Evolutionary conservation across 2,113 vertebrate species (phyloP), one percentile per base, ranked within the genome.

Genomic region (Gavialis gangeticus): DNA sequence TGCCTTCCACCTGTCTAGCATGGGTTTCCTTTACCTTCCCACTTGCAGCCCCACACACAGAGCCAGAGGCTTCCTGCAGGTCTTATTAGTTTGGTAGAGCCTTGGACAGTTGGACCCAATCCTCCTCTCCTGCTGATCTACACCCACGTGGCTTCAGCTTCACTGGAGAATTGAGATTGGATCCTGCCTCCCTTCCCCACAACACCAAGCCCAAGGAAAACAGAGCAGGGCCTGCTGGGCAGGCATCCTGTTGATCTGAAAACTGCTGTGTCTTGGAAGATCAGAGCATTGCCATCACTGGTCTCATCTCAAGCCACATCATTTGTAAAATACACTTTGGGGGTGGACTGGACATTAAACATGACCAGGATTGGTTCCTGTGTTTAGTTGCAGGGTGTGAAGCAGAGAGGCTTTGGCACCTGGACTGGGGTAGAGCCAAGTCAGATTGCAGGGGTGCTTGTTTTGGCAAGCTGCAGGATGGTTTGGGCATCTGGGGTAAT

Each of bases 251-350:
- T 37, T 80, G 84, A 73, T 6, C 1, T 79, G 77, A 78, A 90
- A 89, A 78, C 22, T 6, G 21, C 86, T 60, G 34, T 90, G 69
- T 84, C 92, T 95, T 89, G 37, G 82, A 84, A 79, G 96, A 82
- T 76, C 4, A 67, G 91, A 97, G 93, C 82, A 94, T n/a, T 28
- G 63, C 63, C 63, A 64, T n/a, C 28, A 64, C 6, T n/a, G 63
- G 27, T 58, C 84, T 71, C 81, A 54, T 56, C 84, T 92, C 64
- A 55, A 19, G 27, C 34, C 62, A 1, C 18, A 15, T 4, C 54
- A 60, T 5, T n/a, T 17, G 54, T 28, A 3, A 59, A 57, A 11
- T 46, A 27, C 56, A 28, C 75, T 46, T 16, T 19, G 75, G 25
- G 19, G 81, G 87, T 82, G 9, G 8, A 10, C 30, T 76, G 82